Percentiles rank a stretch among this genome's conserved stretches.
These are phyloP conservation scores for Nixonia krombeini DNA, from an alignment of 1,140 invertebrate genomes.

Conservation along the genomic window DNA sequence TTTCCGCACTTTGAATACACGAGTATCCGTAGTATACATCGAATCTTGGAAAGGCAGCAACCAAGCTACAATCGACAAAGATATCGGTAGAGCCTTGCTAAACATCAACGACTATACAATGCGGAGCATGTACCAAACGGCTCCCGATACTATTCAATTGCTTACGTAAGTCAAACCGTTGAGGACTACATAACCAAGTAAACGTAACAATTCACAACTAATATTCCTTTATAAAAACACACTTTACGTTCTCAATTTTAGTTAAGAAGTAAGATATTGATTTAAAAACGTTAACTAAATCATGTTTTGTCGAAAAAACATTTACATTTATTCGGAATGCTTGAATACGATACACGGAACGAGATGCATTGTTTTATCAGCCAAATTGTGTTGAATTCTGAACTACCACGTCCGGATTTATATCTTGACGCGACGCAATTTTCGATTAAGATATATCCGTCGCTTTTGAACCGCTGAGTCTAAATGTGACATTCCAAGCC, in stretches of 20 bases:
- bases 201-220: no score
- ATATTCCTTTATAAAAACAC: no score
- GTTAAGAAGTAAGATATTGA: no score
- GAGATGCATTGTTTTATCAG: constrained; percentile 2
- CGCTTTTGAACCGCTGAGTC: constrained; percentile 7
- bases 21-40: constrained; percentile 94
- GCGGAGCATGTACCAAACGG: constrained; percentile 84
- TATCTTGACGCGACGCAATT: constrained; percentile 2
- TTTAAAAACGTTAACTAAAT: no score
- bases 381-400: constrained; percentile 17
- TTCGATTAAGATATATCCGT: constrained; percentile 9
- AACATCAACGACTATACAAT: constrained; percentile 93
- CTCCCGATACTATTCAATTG: constrained; percentile 91
- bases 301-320: no score
- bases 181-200: no score
- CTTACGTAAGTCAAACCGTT: constrained; percentile 86
- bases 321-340: no score
- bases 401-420: constrained; percentile 19
- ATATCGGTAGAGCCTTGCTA: constrained; percentile 89
- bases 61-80: constrained; percentile 84
- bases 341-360: neutral
- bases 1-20: constrained; percentile 91
- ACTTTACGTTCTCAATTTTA: no score
- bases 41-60: constrained; percentile 95
- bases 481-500: neutral